phyloP scores from a whole-genome alignment of 1,140 invertebrate species.

The Drosophila paulistorum region DNA sequence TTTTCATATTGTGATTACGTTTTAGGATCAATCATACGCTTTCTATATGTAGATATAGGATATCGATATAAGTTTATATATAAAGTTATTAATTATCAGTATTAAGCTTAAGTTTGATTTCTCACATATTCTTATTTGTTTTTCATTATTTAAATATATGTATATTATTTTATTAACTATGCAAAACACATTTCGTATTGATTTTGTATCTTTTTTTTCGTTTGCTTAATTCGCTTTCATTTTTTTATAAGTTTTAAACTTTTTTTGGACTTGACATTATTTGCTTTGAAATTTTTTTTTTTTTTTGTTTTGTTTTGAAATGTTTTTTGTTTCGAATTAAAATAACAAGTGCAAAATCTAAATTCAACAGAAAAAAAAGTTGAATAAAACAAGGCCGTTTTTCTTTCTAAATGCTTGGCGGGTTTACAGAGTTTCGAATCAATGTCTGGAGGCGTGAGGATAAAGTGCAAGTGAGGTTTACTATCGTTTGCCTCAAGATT shows the following conservation, averaged over 20 bases:
- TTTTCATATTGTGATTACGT: slow-evolving; percentile 47
- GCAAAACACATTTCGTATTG: slow-evolving; percentile 74
- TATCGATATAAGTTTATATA: slow-evolving; percentile 48
- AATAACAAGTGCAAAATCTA: slow-evolving; percentile 72
- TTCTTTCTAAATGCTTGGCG: slow-evolving; percentile 67
- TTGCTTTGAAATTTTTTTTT: slow-evolving; percentile 47
- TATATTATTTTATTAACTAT: slow-evolving; percentile 62
- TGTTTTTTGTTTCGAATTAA: slow-evolving; percentile 58
- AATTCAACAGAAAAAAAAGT: slow-evolving; percentile 38
- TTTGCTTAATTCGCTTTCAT: slow-evolving; percentile 43
- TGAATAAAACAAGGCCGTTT: slow-evolving; percentile 20
- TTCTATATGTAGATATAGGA: slow-evolving; percentile 38
- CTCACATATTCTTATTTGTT: slow-evolving; percentile 70
- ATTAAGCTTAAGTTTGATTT: slow-evolving; percentile 79
- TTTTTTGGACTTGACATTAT: slow-evolving; percentile 65
- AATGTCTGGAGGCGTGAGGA: background rate
- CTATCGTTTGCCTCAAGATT: slow-evolving; percentile 52
- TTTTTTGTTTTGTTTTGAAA: slow-evolving; percentile 29
- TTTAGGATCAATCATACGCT: slow-evolving; percentile 50
- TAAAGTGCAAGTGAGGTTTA: slow-evolving; percentile 31
- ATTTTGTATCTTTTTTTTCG: slow-evolving; percentile 48
- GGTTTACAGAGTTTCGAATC: slow-evolving; percentile 32
- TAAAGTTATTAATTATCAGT: slow-evolving; percentile 70
- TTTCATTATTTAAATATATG: slow-evolving; percentile 51
- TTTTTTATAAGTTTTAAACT: slow-evolving; percentile 71